Conservation (phyloP, 2,797 vertebrate species). For the Rhinichthys osculus region DNA sequence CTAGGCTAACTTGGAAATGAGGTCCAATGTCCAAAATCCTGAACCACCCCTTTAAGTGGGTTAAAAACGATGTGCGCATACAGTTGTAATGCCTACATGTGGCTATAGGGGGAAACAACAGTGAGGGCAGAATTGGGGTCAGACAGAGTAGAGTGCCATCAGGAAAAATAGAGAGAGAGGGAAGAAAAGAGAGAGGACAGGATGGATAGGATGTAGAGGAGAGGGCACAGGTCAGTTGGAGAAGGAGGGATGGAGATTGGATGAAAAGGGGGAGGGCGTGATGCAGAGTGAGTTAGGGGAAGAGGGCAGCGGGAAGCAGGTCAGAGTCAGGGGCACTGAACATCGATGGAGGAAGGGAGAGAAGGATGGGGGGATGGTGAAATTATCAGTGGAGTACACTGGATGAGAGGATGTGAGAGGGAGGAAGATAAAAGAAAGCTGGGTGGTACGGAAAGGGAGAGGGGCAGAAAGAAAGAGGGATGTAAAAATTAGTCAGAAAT, state of each 20-base stretch:
- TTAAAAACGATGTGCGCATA: background rate
- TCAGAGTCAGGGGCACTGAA: conserved; percentile 39
- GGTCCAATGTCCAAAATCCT: too few species aligned
- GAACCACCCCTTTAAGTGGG: background rate
- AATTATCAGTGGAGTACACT: conserved; percentile 10
- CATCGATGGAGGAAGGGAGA: conserved; percentile 40
- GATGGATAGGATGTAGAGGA: conserved; percentile 52
- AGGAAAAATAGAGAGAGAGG: conserved; percentile 57
- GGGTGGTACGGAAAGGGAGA: background rate
- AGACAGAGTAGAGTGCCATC: conserved; percentile 49
- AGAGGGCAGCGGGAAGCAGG: conserved; percentile 37
- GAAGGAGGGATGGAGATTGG: conserved; percentile 60
- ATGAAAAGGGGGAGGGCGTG: conserved; percentile 37
- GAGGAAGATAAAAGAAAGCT: conserved; percentile 27
- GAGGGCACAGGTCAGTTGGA: conserved; percentile 37
- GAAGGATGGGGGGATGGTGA: conserved; percentile 14
- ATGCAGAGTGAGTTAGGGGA: conserved; percentile 32
- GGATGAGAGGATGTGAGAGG: conserved; percentile 8
- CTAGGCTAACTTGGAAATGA: too few species aligned
- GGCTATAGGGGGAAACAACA: conserved; percentile 24
- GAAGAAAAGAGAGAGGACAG: conserved; percentile 53
- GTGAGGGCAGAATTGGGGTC: conserved; percentile 56
- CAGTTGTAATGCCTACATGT: conserved; percentile 28
- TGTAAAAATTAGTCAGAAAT: conserved; percentile 11
- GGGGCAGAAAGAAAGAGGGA: conserved; percentile 12